A percentile compares a stretch with the other conserved stretches of the same genome.
These are phyloP conservation scores for Chelon labrosus DNA, from an alignment of 2,797 vertebrate genomes.

Conservation along the genomic window DNA sequence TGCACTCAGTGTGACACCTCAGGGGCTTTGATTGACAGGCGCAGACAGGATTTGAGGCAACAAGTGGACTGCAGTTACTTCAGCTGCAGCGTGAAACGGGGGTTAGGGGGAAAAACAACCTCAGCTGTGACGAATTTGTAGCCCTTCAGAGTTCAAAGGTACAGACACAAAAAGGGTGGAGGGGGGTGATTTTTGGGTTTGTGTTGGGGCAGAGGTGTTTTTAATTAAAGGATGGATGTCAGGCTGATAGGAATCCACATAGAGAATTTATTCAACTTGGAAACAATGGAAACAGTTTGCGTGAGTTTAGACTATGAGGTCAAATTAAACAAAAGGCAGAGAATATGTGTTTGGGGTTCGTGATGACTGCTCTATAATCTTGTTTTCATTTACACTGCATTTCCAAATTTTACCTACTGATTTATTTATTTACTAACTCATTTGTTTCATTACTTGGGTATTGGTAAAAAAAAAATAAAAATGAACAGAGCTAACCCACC, in stretches of 20 bases:
- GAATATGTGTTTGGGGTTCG: conserved; percentile 2
- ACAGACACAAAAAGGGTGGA: conserved; percentile 32
- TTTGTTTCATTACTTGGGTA: no score
- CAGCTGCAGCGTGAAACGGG: conserved; percentile 53
- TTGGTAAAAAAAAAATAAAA: not conserved
- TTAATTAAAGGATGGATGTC: conserved; percentile 35
- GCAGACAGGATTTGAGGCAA: conserved; percentile 76
- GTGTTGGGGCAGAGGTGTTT: conserved; percentile 34
- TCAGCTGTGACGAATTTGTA: conserved; percentile 76
- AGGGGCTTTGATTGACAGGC: conserved; percentile 75
- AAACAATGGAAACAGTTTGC: conserved; percentile 26
- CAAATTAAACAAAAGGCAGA: conserved; percentile 19
- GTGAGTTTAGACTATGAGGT: conserved; percentile 35
- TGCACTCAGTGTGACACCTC: conserved; percentile 29
- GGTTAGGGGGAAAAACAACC: conserved; percentile 28
- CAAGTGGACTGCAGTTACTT: conserved; percentile 83
- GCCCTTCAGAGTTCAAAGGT: conserved; percentile 68
- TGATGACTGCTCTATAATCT: not conserved
- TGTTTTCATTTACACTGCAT: no score
- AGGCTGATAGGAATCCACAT: conserved; percentile 39
- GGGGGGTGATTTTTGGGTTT: conserved; percentile 21
- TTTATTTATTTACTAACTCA: no score
- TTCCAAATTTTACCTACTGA: no score
- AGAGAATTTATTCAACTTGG: conserved; percentile 34
- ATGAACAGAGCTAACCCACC: not conserved